These are phyloP conservation scores for Sphecodes monilicornis DNA, from an alignment of 2,888 invertebrate genomes.

Conservation along the genomic window DNA sequence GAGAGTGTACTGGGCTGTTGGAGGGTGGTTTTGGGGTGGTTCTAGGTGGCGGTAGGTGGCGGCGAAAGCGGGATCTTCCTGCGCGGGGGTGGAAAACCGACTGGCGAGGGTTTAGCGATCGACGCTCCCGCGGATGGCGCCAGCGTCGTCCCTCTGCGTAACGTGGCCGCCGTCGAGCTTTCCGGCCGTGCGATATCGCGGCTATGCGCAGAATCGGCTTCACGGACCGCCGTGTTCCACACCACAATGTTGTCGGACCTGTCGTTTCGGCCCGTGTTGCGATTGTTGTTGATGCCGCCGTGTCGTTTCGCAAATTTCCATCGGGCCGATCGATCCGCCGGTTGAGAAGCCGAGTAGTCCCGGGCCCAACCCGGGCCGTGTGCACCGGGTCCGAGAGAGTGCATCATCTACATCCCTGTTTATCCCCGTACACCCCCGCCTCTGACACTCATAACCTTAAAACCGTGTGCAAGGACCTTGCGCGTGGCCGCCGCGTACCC, in stretches of 20 bases:
- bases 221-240: constrained; percentile 65
- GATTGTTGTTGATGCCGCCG: constrained; percentile 64
- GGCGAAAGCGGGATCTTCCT: constrained; percentile 56
- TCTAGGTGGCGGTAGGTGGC: constrained; percentile 55
- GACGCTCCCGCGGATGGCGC: constrained; percentile 62
- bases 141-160: constrained; percentile 55
- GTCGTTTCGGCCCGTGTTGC: constrained; percentile 68
- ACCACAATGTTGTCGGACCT: constrained; percentile 72
- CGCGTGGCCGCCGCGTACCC: constrained; percentile 31
- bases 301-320: constrained; percentile 27
- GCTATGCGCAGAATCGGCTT: constrained; percentile 72
- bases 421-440: background rate
- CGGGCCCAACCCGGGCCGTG: constrained; percentile 17
- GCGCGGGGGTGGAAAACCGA: constrained; percentile 60
- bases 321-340: constrained; percentile 39
- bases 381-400: constrained; percentile 24
- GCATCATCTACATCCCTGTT: constrained; percentile 41
- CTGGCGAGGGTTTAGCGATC: constrained; percentile 56
- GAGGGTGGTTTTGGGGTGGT: constrained; percentile 34
- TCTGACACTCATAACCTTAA: constrained; percentile 58
- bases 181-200: constrained; percentile 40
- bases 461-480: constrained; percentile 31
- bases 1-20: background rate
- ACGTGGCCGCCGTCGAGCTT: constrained; percentile 52
- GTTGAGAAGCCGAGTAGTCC: background rate